Conservation (phyloP, 2,113 vertebrate genomes). For the Naja naja region DNA sequence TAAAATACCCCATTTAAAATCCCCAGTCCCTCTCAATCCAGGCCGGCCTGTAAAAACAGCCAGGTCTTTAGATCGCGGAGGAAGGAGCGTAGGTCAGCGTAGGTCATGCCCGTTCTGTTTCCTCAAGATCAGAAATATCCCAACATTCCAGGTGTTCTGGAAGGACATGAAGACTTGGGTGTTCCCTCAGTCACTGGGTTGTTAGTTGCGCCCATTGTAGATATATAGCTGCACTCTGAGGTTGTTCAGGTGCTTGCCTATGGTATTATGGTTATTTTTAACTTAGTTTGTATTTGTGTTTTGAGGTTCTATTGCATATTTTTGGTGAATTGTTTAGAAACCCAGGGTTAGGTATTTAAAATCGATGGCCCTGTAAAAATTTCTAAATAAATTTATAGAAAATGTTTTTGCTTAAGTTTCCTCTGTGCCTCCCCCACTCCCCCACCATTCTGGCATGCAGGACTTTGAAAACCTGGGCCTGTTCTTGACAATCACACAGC, state of each 20-base stretch:
- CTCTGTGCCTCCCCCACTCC: no score
- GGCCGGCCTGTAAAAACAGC: no score
- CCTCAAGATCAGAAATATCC: neutral
- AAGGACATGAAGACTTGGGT: neutral
- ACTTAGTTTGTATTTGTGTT: neutral
- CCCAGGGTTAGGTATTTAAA: neutral
- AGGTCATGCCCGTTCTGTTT: neutral
- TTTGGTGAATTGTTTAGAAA: neutral
- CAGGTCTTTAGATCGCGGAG: no score
- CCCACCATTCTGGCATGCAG: neutral
- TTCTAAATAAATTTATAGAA: neutral
- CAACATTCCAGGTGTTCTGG: neutral
- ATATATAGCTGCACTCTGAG: neutral
- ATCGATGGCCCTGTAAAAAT: neutral
- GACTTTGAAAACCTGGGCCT: no score
- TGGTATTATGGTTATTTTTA: neutral
- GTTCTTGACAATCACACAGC: neutral
- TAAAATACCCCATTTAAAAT: no score
- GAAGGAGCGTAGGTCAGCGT: no score
- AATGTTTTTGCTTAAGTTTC: neutral
- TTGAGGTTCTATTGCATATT: neutral
- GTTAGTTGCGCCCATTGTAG: neutral
- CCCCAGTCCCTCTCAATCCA: no score
- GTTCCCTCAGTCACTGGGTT: neutral
- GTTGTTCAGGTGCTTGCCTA: neutral